A percentile compares a stretch with the other conserved stretches of the same genome.
Evolutionary conservation across 2,797 vertebrate species (phyloP).

Genomic region (Bucorvus abyssinicus): DNA sequence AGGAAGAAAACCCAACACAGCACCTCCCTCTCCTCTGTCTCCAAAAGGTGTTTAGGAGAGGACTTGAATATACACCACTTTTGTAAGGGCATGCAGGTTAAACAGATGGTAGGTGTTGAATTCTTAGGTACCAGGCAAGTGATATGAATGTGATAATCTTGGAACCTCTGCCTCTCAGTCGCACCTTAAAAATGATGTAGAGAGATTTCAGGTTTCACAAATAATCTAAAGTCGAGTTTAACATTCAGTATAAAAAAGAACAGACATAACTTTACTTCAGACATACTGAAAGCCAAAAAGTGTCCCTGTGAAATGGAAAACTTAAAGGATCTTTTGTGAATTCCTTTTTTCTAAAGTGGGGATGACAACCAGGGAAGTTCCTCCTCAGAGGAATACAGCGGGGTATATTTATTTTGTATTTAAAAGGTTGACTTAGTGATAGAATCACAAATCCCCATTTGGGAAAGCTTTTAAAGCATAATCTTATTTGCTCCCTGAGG

Average conservation of each 20-base stretch:
- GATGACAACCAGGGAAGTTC: neutral
- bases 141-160: neutral
- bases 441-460: neutral
- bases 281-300: neutral
- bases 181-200: neutral
- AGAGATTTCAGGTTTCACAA: neutral
- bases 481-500: neutral
- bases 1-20: neutral
- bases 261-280: neutral
- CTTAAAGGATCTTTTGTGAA: neutral
- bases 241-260: neutral
- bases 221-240: neutral
- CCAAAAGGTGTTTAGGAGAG: neutral
- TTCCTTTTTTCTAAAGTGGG: neutral
- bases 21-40: accelerated
- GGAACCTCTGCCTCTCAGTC: neutral
- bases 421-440: neutral
- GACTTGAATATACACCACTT: neutral
- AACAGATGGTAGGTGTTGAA: neutral
- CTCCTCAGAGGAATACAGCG: neutral
- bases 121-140: neutral
- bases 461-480: neutral
- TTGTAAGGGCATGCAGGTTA: neutral
- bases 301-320: neutral
- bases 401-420: neutral